Conservation (phyloP, 1,140 invertebrate genomes). For the Lepidurus couesii region DNA sequence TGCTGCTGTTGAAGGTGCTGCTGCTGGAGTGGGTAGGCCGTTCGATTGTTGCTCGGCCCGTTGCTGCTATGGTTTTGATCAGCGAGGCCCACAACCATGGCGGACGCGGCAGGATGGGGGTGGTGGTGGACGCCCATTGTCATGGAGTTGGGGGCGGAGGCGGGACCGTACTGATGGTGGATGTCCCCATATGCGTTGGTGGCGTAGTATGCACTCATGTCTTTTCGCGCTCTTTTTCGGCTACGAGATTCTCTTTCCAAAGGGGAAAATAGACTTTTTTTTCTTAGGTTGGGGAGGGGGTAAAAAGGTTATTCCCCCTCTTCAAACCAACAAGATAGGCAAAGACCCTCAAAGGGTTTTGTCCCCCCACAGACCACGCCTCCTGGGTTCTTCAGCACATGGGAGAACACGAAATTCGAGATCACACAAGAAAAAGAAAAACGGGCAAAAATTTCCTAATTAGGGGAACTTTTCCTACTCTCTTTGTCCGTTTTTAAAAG, state of each 20-base stretch:
- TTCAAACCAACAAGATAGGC: neutral
- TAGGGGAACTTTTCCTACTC: neutral
- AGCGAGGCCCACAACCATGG: slow-evolving; percentile 16
- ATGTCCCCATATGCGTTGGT: slow-evolving; percentile 7
- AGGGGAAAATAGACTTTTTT: neutral
- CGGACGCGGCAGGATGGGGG: neutral
- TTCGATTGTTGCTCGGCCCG: slow-evolving; percentile 16
- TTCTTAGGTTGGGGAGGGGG: neutral
- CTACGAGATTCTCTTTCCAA: neutral
- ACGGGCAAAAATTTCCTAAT: neutral
- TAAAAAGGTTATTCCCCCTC: neutral
- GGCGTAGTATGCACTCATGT: slow-evolving; percentile 18
- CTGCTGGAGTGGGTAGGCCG: slow-evolving; percentile 14
- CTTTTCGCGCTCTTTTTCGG: neutral
- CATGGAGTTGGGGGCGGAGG: slow-evolving; percentile 19
- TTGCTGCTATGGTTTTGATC: neutral
- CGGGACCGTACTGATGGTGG: slow-evolving; percentile 8
- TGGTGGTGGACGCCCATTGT: neutral
- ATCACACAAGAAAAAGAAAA: neutral
- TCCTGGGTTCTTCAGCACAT: neutral
- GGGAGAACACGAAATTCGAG: neutral
- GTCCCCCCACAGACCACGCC: neutral
- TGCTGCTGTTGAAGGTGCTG: slow-evolving; percentile 24
- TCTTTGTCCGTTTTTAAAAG: neutral
- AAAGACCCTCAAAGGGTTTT: neutral